These are phyloP conservation scores for Argyresthia albistria DNA, from an alignment of 2,888 invertebrate genomes.

Conservation along the genomic window DNA sequence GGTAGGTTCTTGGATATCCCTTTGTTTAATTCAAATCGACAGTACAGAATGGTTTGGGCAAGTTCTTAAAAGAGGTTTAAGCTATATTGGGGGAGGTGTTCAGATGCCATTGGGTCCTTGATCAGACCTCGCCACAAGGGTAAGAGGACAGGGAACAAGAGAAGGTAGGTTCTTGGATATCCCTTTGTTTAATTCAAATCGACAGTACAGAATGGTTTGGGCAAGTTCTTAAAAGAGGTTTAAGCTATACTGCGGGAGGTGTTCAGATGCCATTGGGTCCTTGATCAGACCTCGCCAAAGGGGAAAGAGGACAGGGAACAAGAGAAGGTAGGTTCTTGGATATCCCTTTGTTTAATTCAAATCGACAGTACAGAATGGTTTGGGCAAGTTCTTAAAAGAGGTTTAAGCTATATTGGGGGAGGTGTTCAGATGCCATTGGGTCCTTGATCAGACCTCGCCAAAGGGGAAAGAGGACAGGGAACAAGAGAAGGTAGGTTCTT, in stretches of 20 bases:
- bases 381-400: too few species aligned
- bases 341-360: too few species aligned
- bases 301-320: constrained; percentile 2
- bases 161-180: not conserved
- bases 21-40: too few species aligned
- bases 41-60: too few species aligned
- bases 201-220: too few species aligned
- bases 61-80: too few species aligned
- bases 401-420: constrained; percentile 98
- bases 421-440: constrained; percentile 93
- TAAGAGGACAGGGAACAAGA: not conserved
- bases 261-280: constrained; percentile 91
- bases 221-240: too few species aligned
- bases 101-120: constrained; percentile 88
- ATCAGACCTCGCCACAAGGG: constrained; percentile 28
- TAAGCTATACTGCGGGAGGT: constrained; percentile 97
- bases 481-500: not conserved
- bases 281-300: constrained; percentile 52
- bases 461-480: constrained; percentile 6
- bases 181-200: too few species aligned
- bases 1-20: not conserved
- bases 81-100: constrained; percentile 97
- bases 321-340: not conserved
- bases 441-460: constrained; percentile 66
- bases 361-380: too few species aligned